Base-by-base conservation (phyloP, 2,888 invertebrate species). In the Lypha dubia region DNA sequence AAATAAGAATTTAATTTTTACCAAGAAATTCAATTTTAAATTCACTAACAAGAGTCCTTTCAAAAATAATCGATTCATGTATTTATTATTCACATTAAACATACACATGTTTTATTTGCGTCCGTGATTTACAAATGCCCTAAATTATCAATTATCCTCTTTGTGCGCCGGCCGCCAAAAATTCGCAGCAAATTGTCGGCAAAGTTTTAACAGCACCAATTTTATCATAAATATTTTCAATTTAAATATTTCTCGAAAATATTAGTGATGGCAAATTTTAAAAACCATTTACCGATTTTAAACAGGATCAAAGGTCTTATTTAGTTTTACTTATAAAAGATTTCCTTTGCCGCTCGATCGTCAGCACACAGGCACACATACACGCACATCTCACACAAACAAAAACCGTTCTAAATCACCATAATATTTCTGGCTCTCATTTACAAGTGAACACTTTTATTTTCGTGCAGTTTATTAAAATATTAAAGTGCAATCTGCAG, bases 381-480 rank as follows among this genome's bases (percentile, higher is more conserved):
- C 49, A 22, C 51, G 63, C 35, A 41, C 63, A 65, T 67, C 46
- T 58, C 24, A 41, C 22, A 76, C 6, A 15, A 32, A 58, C 24
- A 53, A 73, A 46, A 62, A 7, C n/a, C 35, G 60, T 70, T 56
- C 71, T 51, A 82, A 77, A 82, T 79, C 67, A 60, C 20, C 67
- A 58, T 81, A 63, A 63, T 53, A 65, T 73, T 63, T 67, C 46
- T 67, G 53, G 65, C 70, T 83, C 74, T 82, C 60, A 79, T 85
- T 85, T 82, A 67, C 62, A 35, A 65, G 22, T 83, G 81, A 85
- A 85, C 79, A 83, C 81, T 79, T 84, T 84, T 84, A 68, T 81
- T 81, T 84, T 81, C 84, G 84, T 77, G 73, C 74, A 58, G 73
- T 79, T 79, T 84, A 81, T 81, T 81, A 81, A 81, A 73, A 73